A percentile compares a stretch with the other conserved stretches of the same genome.
These are phyloP conservation scores for Lanistes nyassanus DNA, from an alignment of 1,140 invertebrate species.

Conservation along the genomic window DNA sequence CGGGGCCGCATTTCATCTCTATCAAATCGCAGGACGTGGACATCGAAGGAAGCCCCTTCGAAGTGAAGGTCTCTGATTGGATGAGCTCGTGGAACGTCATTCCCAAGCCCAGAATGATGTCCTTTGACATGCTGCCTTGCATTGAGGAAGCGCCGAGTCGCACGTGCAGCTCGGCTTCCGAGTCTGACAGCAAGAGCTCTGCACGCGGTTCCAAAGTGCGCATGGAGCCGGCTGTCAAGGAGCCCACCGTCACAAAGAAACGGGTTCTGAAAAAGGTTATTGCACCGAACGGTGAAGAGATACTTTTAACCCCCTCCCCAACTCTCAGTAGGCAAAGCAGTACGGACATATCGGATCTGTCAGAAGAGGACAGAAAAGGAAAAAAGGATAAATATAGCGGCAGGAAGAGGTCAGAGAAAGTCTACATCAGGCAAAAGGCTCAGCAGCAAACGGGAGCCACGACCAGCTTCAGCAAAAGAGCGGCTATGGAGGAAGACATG, in stretches of 20 bases:
- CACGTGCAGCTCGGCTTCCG: background rate
- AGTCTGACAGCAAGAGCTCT: background rate
- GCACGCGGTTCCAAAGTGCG: background rate
- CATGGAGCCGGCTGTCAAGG: conserved; percentile 30
- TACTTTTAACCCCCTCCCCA: conserved; percentile 49
- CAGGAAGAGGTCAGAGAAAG: background rate
- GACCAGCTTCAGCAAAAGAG: background rate
- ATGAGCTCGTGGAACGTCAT: conserved; percentile 39
- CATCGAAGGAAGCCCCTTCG: conserved; percentile 56
- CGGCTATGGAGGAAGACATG: background rate
- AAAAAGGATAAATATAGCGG: background rate
- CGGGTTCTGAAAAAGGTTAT: conserved; percentile 54
- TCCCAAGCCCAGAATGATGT: conserved; percentile 28
- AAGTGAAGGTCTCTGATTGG: conserved; percentile 49
- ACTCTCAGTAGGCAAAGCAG: conserved; percentile 46
- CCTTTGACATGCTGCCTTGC: conserved; percentile 33
- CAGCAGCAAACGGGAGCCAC: too few relatives aligned
- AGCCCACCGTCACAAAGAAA: conserved; percentile 52
- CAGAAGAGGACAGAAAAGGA: conserved; percentile 32
- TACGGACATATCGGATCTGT: conserved; percentile 43
- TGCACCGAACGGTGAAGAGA: conserved; percentile 52
- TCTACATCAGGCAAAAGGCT: background rate
- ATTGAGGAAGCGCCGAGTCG: conserved; percentile 19
- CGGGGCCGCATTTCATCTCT: conserved; percentile 48
- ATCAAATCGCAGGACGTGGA: conserved; percentile 22